phyloP scores from a whole-genome alignment of 2,888 invertebrate genomes.

The Ditylenchus weischeri region DNA sequence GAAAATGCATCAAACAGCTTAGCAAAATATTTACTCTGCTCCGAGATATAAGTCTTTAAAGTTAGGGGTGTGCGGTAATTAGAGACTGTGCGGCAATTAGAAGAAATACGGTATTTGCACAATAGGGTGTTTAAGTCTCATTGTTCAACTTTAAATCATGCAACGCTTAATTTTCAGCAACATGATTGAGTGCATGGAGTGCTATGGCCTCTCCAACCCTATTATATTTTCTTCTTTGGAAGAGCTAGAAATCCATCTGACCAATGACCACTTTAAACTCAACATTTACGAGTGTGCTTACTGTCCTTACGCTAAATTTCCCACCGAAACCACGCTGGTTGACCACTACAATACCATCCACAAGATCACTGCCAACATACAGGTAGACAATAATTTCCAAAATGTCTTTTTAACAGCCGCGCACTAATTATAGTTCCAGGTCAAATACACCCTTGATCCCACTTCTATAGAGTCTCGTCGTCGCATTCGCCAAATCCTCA shows the following conservation, averaged over 20 bases:
- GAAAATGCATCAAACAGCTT: too few relatives aligned
- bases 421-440: background rate
- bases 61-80: too few relatives aligned
- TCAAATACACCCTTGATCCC: background rate
- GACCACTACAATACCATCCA: background rate
- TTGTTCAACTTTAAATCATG: too few relatives aligned
- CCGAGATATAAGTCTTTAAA: too few relatives aligned
- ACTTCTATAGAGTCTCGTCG: background rate
- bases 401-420: too few relatives aligned
- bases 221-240: background rate
- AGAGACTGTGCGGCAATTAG: too few relatives aligned
- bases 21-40: too few relatives aligned
- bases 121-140: too few relatives aligned
- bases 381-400: background rate
- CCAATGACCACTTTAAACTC: background rate
- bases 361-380: background rate
- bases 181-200: background rate
- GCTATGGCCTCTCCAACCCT: background rate
- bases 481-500: background rate
- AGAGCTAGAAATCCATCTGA: constrained; percentile 3
- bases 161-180: background rate
- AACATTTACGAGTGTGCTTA: background rate
- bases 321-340: background rate
- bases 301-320: background rate
- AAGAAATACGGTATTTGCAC: too few relatives aligned